Evolutionary conservation across 35 echinoderm and acorn worm species (phyloP).

Genomic region (Diadema setosum): DNA sequence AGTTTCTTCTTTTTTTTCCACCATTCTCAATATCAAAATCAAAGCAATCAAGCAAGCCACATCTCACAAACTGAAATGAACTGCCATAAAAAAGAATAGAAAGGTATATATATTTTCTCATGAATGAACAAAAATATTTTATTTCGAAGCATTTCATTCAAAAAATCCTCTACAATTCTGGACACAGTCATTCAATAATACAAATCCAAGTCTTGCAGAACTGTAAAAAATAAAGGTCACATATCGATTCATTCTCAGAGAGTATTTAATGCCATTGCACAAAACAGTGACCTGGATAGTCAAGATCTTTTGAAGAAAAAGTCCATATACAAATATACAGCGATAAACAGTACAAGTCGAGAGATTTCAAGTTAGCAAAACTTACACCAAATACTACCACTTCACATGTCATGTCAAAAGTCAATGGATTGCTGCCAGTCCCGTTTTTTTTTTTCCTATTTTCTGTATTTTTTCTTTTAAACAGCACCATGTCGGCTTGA

Average conservation of each 20-base stretch:
- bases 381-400: background rate
- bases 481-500: background rate
- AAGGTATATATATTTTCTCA: background rate
- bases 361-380: background rate
- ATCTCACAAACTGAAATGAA: background rate
- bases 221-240: constrained; percentile 11
- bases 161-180: constrained; percentile 10
- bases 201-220: constrained; percentile 21
- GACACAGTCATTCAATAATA: background rate
- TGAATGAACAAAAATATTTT: constrained; percentile 15
- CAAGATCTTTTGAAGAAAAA: background rate
- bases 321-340: background rate
- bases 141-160: constrained; percentile 15
- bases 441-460: no score
- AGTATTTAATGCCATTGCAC: constrained; percentile 6
- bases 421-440: background rate
- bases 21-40: no score
- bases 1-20: no score
- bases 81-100: background rate
- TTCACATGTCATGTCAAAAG: background rate
- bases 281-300: constrained; percentile 8
- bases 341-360: background rate
- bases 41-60: background rate
- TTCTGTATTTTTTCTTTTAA: no score
- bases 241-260: background rate